phyloP scores from a whole-genome alignment of 2,113 vertebrate species.

The Oncorhynchus gorbuscha region DNA sequence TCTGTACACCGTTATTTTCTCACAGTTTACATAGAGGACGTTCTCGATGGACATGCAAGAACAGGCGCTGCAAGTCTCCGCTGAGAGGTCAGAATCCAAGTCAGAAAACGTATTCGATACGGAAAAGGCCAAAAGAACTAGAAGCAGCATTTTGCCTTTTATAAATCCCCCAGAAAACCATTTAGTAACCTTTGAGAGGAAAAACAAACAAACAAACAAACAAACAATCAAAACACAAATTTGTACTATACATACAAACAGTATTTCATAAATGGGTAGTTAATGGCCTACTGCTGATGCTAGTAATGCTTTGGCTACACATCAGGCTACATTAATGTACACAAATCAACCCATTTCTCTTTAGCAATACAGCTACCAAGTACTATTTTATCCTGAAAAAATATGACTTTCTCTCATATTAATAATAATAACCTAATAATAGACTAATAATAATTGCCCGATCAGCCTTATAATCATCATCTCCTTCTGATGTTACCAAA shows the following conservation, averaged over 20 bases:
- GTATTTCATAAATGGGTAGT: too few species aligned
- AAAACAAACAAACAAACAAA: background rate
- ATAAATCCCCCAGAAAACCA: slow-evolving; percentile 85
- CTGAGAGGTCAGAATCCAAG: slow-evolving; percentile 85
- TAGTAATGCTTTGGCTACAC: background rate
- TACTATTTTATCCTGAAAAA: too few species aligned
- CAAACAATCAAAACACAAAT: slow-evolving; percentile 8
- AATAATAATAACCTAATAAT: background rate
- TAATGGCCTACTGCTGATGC: too few species aligned
- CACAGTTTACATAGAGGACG: slow-evolving; percentile 97
- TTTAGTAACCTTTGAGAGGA: slow-evolving; percentile 76
- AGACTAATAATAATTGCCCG: background rate
- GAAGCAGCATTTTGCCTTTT: slow-evolving; percentile 96
- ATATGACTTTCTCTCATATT: background rate
- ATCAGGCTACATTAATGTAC: background rate
- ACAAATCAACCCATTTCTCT: background rate
- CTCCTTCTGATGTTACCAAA: background rate
- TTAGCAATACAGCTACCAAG: too few species aligned
- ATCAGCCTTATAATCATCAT: too few species aligned
- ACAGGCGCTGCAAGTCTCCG: slow-evolving; percentile 95
- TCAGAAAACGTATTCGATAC: slow-evolving; percentile 81
- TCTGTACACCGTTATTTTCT: slow-evolving; percentile 94
- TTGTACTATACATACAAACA: slow-evolving; percentile 6
- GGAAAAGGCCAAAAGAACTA: slow-evolving; percentile 91
- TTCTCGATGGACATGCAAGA: slow-evolving; percentile 97